Evolutionary conservation across 1,140 invertebrate species (phyloP), one percentile per base, ranked within the genome.

Genomic region (Babylonia areolata): DNA sequence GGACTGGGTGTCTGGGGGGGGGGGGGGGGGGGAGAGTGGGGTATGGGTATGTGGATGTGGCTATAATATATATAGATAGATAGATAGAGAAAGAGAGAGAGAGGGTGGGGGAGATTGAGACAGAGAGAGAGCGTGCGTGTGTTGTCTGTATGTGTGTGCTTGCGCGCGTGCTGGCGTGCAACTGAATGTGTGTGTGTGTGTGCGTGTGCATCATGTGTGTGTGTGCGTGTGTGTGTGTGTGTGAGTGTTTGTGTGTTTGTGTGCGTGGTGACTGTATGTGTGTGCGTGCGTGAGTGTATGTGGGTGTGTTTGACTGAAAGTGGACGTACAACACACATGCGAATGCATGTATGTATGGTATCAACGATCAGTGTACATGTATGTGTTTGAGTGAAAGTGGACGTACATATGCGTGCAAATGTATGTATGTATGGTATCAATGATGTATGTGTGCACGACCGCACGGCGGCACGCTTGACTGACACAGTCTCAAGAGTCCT

Each of bases 221-320:
- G 58, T 64, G 58, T 64, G 58, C 28, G 58, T 64, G 58, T 64
- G 58, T 64, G 58, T 64, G 58, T 64, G 58, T 64, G 58, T 64
- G 58, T 64, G 58, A 0, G 58, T 23, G 58, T 23, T 3, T 23
- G 58, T 23, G 58, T 23, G 58, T 23, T 6, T 23, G 58, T 23
- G 58, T 23, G 58, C 28, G 58, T 23, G n/a, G 58, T 73, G 71
- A 35, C 20, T 73, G 35, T 73, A 6, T 73, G 71, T 73, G 71
- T 73, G 71, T 37, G 35, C 20, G 9, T 37, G 71, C 11, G 31
- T 73, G 71, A 15, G 31, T 73, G 31, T 73, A 11, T 37, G 71
- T 73, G 12, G 33, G 71, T 73, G 31, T 73, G 71, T 73, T 5
- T 31, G 64, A 12, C 11, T 69, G 64, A 15, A 31, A 12, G 64